phyloP scores from a whole-genome alignment of 2,888 invertebrate genomes.

The Andrena flavipes region DNA sequence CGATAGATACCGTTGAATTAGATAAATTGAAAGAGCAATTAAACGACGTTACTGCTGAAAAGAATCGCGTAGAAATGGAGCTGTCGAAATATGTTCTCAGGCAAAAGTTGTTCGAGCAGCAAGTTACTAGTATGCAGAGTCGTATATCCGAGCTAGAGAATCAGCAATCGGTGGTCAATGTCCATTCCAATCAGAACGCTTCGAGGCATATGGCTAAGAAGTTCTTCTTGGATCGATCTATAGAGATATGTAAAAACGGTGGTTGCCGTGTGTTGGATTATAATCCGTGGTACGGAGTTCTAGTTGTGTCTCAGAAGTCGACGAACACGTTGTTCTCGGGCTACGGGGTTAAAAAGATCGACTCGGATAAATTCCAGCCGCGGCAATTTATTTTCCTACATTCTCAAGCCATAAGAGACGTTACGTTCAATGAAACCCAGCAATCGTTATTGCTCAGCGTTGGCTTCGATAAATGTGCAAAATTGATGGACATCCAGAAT shows the following conservation, averaged over 20 bases:
- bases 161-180: constrained; percentile 62
- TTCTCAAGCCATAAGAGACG: constrained; percentile 91
- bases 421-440: constrained; percentile 90
- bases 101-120: constrained; percentile 83
- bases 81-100: constrained; percentile 86
- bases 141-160: constrained; percentile 76
- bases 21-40: constrained; percentile 87
- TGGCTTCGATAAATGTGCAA: constrained; percentile 91
- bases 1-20: constrained; percentile 92
- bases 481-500: constrained; percentile 90
- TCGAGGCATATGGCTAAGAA: constrained; percentile 74
- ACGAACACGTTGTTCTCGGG: constrained; percentile 92
- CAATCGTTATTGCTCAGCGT: constrained; percentile 91
- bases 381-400: constrained; percentile 91
- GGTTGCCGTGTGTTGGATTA: constrained; percentile 93
- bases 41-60: constrained; percentile 87
- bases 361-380: constrained; percentile 88
- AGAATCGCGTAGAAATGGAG: constrained; percentile 88
- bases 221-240: constrained; percentile 88
- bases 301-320: constrained; percentile 92
- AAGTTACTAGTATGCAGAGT: constrained; percentile 79
- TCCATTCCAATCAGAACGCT: constrained; percentile 79
- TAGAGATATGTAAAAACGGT: constrained; percentile 89
- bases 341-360: constrained; percentile 92
- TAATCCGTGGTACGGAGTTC: constrained; percentile 87